phyloP scores from a whole-genome alignment of 2,113 vertebrate genomes.

The Scomber colias region DNA sequence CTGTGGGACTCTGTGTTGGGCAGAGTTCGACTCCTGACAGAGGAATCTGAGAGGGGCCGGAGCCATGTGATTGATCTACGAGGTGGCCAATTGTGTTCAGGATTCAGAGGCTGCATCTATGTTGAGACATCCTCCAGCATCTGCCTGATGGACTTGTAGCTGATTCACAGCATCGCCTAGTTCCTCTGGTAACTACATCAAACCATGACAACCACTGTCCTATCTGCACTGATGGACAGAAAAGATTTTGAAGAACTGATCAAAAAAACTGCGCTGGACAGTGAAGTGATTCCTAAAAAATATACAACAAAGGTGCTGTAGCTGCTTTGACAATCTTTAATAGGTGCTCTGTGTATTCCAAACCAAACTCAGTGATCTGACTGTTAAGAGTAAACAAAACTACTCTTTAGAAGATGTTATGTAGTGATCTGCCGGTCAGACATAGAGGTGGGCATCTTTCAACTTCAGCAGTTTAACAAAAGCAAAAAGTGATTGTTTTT shows the following conservation, averaged over 20 bases:
- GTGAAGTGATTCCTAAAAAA: neutral
- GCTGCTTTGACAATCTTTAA: neutral
- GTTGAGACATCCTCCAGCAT: constrained; percentile 85
- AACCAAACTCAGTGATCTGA: neutral
- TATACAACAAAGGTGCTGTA: constrained; percentile 26
- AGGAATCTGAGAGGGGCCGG: constrained; percentile 71
- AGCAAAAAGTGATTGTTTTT: neutral
- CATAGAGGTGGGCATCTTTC: neutral
- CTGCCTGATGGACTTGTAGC: constrained; percentile 80
- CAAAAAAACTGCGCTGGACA: neutral
- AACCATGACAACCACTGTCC: neutral
- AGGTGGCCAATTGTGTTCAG: constrained; percentile 36
- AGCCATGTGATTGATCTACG: constrained; percentile 80
- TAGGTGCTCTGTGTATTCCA: neutral
- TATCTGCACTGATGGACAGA: constrained; percentile 5
- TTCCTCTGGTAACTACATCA: neutral
- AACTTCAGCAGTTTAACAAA: constrained; percentile 13
- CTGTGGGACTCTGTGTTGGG: constrained; percentile 84
- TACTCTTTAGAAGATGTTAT: neutral
- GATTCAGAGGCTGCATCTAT: constrained; percentile 69
- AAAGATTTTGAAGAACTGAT: neutral
- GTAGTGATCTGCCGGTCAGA: constrained; percentile 54
- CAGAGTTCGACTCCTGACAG: constrained; percentile 74
- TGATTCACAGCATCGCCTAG: neutral
- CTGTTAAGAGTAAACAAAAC: neutral